Conservation (phyloP, 2,888 invertebrate species). For the Mylabris sibirica region DNA sequence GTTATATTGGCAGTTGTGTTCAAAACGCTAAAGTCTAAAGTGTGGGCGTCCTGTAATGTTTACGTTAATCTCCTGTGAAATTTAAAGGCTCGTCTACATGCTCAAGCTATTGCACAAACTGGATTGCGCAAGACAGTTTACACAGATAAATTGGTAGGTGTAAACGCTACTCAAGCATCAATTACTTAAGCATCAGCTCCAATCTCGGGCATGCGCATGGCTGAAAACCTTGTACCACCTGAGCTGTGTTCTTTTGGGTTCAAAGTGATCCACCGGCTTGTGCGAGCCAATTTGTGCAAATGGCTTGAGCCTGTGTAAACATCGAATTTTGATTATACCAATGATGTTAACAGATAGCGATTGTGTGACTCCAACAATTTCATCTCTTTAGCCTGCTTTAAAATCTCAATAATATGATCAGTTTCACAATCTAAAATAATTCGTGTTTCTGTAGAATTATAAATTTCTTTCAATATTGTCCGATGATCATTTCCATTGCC, state of each 20-base stretch:
- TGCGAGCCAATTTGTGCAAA: too few relatives aligned
- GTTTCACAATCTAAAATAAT: conserved; percentile 79
- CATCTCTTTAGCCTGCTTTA: conserved; percentile 79
- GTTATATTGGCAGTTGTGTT: conserved; percentile 75
- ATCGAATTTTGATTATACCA: conserved; percentile 64
- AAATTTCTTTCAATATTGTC: conserved; percentile 77
- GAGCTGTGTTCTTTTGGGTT: too few relatives aligned
- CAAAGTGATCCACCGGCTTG: too few relatives aligned
- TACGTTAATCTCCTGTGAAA: background rate
- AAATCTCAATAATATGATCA: conserved; percentile 66
- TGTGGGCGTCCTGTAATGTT: conserved; percentile 67
- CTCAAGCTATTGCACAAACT: too few relatives aligned
- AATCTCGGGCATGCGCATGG: too few relatives aligned
- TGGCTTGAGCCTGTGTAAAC: too few relatives aligned
- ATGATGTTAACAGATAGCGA: conserved; percentile 70
- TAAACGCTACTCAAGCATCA: too few relatives aligned
- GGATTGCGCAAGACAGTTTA: too few relatives aligned
- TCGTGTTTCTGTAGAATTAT: conserved; percentile 74
- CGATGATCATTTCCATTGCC: conserved; percentile 51
- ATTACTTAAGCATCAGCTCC: too few relatives aligned
- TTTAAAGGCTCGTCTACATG: background rate
- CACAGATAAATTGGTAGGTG: too few relatives aligned
- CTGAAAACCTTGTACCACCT: too few relatives aligned
- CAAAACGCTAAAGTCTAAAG: conserved; percentile 67
- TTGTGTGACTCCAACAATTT: conserved; percentile 78